These are phyloP conservation scores for Meloidogyne floridensis DNA, from an alignment of 1,140 invertebrate species.

Conservation along the genomic window DNA sequence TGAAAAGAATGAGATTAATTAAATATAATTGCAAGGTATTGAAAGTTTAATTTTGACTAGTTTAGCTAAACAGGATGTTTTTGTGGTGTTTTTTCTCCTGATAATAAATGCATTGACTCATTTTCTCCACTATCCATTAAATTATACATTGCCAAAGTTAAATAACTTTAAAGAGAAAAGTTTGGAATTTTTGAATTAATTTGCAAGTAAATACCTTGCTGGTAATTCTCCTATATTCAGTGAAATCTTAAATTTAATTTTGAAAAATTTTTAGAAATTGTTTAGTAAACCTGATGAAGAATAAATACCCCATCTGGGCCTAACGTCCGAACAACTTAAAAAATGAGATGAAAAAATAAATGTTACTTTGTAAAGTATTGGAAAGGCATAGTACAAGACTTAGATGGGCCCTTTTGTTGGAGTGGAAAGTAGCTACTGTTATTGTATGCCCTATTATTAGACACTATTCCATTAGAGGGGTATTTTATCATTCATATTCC, in stretches of 20 bases:
- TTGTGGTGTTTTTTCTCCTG: constrained; percentile 3
- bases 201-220: constrained; percentile 51
- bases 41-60: neutral
- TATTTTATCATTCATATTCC: too few relatives aligned
- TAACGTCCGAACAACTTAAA: constrained; percentile 48
- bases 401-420: too few relatives aligned
- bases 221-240: constrained; percentile 63
- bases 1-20: constrained; percentile 1
- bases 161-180: constrained; percentile 53
- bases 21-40: neutral
- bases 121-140: constrained; percentile 49
- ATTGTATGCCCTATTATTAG: too few relatives aligned
- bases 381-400: too few relatives aligned
- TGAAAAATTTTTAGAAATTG: neutral
- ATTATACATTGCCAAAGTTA: constrained; percentile 62
- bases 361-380: neutral
- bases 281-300: constrained; percentile 45
- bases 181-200: constrained; percentile 15
- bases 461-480: too few relatives aligned
- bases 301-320: constrained; percentile 62
- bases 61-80: constrained; percentile 12
- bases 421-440: too few relatives aligned
- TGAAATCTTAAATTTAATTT: constrained; percentile 44
- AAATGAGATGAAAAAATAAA: neutral
- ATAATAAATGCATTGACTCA: constrained; percentile 34